Percentiles rank a stretch among this genome's conserved stretches.
Evolutionary conservation across 2,797 vertebrate genomes (phyloP).

Genomic region (Peromyscus aztecus): DNA sequence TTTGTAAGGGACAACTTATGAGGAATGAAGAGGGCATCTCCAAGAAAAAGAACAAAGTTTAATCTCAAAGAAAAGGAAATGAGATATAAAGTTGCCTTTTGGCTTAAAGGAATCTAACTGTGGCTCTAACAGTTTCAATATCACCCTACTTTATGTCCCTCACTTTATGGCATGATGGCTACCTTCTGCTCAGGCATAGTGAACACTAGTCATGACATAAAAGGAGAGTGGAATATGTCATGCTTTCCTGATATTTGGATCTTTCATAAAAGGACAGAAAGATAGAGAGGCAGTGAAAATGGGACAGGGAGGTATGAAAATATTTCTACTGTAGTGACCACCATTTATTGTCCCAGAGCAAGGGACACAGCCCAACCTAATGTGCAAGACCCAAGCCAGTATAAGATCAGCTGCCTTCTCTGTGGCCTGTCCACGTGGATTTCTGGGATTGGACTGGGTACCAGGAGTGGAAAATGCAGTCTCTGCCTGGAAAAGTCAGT

Average conservation of each 20-base stretch:
- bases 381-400: neutral
- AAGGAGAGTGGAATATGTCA: neutral
- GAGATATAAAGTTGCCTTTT: neutral
- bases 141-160: too few species aligned
- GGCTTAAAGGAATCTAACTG: neutral
- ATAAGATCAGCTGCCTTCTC: neutral
- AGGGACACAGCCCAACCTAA: neutral
- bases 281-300: neutral
- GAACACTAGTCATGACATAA: neutral
- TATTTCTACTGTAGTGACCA: neutral
- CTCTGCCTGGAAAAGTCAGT: neutral
- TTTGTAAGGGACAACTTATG: neutral
- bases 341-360: neutral
- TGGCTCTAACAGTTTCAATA: neutral
- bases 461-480: neutral
- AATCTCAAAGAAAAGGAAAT: neutral
- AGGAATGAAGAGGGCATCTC: neutral
- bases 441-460: too few species aligned
- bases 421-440: neutral
- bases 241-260: neutral
- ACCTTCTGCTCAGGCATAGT: neutral
- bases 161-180: neutral
- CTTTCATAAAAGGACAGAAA: neutral
- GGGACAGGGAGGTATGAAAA: neutral
- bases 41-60: neutral